Base-by-base conservation (phyloP, 2,888 invertebrate genomes). In the Pyrrhia umbra region DNA sequence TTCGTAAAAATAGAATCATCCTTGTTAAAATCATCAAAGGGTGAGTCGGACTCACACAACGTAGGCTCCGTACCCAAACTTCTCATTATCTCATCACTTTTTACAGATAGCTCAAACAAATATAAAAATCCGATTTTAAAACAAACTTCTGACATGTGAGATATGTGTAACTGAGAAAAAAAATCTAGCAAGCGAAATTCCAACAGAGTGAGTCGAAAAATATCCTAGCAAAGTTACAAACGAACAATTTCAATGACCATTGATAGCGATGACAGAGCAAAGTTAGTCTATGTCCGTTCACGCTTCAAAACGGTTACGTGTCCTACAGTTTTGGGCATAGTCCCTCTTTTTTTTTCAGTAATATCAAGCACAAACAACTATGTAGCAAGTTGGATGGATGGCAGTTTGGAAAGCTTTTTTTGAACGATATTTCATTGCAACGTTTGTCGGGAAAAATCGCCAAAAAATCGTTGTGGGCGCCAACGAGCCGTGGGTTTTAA, bases 261-360 rank as follows among this genome's bases (percentile, higher is more conserved):
- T 37, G 63, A 50, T 18, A 3, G 10, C 16, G 13, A 46, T 45
- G 49, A 45, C 18, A 23, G 6, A 8, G 8, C 13, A 46, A 51
- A 46, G 62, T 39, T 39, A 40, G 39, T 27, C 46, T 25, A 34
- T 69, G 34, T 66, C 50, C 23, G 21, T 51, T 69, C 4, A 9
- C 37, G 25, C 25, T 34, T 21, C 34, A 6, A 46, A 18, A 43
- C 40, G 30, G 21, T 40, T 51, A 51, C 10, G n/a, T 16, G 10
- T 23, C 20, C 46, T 9, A 30, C 16, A 40, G 70, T 15, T 60
- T 40, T 8, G 20, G 1, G n/a, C n/a, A n/a, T n/a, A n/a, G n/a
- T n/a, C n/a, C n/a, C 6, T 6, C 23, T 42, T 9, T 69, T 69
- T 34, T 43, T 66, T 69, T 63, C 16, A 8, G 23, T n/a, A 40